Conservation (phyloP, 2,113 vertebrate species). For the Myocastor coypus region DNA sequence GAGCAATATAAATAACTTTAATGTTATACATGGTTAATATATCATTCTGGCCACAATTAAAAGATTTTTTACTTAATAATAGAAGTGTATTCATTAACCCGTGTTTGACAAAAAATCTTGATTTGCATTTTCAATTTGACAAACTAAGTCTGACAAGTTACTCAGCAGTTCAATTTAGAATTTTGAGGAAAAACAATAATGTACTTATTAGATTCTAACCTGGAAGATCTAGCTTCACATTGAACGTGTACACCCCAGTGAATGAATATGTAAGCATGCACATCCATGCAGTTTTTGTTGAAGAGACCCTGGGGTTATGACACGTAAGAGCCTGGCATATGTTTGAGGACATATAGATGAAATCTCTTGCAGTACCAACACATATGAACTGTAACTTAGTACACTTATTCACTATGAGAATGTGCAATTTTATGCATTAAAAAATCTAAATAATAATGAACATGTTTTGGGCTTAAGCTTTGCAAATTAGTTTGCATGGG, state of each 20-base stretch:
- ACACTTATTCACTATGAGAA: not conserved
- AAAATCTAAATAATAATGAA: not conserved
- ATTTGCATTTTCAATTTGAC: conserved; percentile 14
- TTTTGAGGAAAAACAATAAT: not conserved
- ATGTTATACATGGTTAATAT: conserved; percentile 20
- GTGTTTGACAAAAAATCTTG: not conserved
- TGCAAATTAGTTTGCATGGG: not conserved
- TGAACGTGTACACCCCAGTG: not conserved
- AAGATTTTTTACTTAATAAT: conserved; percentile 13
- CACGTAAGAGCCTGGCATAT: not conserved
- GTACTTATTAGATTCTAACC: not conserved
- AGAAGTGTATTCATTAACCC: not conserved
- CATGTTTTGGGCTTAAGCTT: not conserved
- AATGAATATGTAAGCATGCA: not conserved
- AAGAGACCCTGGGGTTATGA: not conserved
- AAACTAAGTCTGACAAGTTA: not conserved
- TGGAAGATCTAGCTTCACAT: not conserved
- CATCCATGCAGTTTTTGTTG: not conserved
- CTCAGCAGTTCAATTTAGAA: conserved; percentile 4
- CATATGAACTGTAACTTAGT: not conserved
- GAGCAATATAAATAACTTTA: conserved; percentile 10
- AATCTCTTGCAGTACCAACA: no score
- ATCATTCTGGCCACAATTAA: not conserved
- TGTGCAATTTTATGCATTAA: conserved; percentile 25
- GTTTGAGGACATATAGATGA: not conserved